Evolutionary conservation across 1,140 invertebrate species (phyloP), one percentile per base, ranked within the genome.

Genomic region (Drosophila pachea): DNA sequence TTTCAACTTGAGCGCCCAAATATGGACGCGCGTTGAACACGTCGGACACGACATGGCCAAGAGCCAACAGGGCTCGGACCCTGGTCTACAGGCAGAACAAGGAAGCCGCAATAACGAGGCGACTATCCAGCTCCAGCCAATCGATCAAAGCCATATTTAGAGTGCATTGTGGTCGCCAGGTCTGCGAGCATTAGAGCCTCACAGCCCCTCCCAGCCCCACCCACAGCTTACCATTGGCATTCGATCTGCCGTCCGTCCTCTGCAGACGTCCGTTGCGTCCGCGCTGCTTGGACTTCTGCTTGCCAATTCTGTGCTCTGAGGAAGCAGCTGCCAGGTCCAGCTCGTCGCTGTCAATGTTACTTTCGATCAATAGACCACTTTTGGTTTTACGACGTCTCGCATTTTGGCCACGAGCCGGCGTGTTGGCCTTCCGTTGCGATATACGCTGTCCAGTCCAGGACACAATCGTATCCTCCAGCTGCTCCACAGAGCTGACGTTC

Each of bases 1-100:
- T 86, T 86, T 86, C 81, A 86, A 86, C 81, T 86, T 82, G 82
- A 81, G 74, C 82, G 71, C 50, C 81, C 81, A 86, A 86, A 86
- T 86, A 86, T 86, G 81, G 81, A 65, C 29, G 47, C 63, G 55
- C 76, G 54, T 49, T 49, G 9, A 69, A 81, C 78, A 84, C 73
- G 76, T 59, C 36, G 61, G 65, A 73, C 69, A 68, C 65, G 73
- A 75, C 60, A 53, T 52, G 42, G 33, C 42, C 61, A 47, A 47
- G 47, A 54, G 31, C 43, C 12, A 38, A 47, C 33, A 36, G 55
- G 22, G 22, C 22, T 22, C 22, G 22, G 22, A 3, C 22, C 22
- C 22, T 2, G 14, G 40, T 12, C 12, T 22, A 32, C 9, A 56
- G 69, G n/a, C 52, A 70, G 58, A 45, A 78, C 64, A 74, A 82